Conservation (phyloP, 2,797 vertebrate genomes). For the Eospalax fontanierii region DNA sequence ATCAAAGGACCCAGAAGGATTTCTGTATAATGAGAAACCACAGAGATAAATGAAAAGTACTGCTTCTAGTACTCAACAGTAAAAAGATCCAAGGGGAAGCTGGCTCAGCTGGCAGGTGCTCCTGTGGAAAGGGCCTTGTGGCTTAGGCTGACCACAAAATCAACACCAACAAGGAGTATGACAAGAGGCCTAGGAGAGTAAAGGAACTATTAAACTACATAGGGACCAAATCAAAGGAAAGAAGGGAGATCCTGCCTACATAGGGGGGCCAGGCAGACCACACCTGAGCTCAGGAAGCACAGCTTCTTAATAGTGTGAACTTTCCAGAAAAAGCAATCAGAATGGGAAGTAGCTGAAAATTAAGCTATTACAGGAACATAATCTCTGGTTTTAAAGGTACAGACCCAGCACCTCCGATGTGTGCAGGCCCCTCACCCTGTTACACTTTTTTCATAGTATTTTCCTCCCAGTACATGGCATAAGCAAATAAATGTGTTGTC, state of each 20-base stretch:
- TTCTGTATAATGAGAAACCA: slow-evolving; percentile 68
- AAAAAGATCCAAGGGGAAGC: neutral
- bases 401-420: neutral
- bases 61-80: neutral
- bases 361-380: neutral
- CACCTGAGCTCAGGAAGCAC: neutral
- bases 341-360: neutral
- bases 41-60: slow-evolving; percentile 29
- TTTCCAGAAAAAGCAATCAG: neutral
- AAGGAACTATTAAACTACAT: neutral
- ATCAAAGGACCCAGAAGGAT: slow-evolving; percentile 5
- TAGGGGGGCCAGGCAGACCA: neutral
- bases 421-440: neutral
- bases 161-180: neutral
- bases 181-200: neutral
- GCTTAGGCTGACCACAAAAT: slow-evolving; percentile 5
- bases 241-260: neutral
- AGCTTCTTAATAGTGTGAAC: neutral
- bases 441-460: neutral
- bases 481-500: neutral
- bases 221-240: neutral
- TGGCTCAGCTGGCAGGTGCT: neutral
- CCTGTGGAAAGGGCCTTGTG: neutral
- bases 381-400: neutral
- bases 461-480: neutral